phyloP scores from a whole-genome alignment of 1,140 invertebrate genomes.

The Apis dorsata region DNA sequence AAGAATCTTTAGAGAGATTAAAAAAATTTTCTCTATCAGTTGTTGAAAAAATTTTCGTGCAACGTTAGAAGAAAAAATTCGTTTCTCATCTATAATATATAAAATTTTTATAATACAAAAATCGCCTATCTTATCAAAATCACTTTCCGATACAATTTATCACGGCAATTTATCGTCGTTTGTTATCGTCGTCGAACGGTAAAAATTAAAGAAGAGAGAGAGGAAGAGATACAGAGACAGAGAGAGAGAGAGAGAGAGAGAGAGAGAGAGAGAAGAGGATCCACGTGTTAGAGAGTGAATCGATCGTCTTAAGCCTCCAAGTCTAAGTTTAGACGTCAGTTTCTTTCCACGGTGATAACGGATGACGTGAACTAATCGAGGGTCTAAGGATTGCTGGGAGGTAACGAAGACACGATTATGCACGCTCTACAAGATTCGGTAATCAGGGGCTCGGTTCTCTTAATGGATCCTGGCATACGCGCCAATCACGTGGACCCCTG shows the following conservation, averaged over 20 bases:
- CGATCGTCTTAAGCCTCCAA: constrained; percentile 43
- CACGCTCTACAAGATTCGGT: constrained; percentile 67
- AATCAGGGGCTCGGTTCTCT: constrained; percentile 60
- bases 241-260: neutral
- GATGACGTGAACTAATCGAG: constrained; percentile 70
- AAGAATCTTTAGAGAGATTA: neutral
- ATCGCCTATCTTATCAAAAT: too few species aligned
- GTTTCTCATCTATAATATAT: too few species aligned
- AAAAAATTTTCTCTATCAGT: too few species aligned
- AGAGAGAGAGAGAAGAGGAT: neutral
- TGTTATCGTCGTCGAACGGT: too few species aligned
- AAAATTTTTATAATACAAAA: too few species aligned
- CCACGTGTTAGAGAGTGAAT: constrained; percentile 45
- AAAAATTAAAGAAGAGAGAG: too few species aligned
- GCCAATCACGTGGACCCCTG: constrained; percentile 54
- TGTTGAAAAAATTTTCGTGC: too few species aligned
- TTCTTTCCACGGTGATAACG: constrained; percentile 62
- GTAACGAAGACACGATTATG: constrained; percentile 73
- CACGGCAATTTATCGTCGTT: too few species aligned
- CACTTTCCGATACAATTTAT: too few species aligned
- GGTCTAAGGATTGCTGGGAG: constrained; percentile 34
- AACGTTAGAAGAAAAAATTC: too few species aligned
- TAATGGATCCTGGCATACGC: constrained; percentile 66
- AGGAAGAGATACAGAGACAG: too few species aligned
- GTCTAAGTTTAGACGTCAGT: constrained; percentile 67